Conservation (phyloP, 2,113 vertebrate genomes). For the Melozone crissalis region DNA sequence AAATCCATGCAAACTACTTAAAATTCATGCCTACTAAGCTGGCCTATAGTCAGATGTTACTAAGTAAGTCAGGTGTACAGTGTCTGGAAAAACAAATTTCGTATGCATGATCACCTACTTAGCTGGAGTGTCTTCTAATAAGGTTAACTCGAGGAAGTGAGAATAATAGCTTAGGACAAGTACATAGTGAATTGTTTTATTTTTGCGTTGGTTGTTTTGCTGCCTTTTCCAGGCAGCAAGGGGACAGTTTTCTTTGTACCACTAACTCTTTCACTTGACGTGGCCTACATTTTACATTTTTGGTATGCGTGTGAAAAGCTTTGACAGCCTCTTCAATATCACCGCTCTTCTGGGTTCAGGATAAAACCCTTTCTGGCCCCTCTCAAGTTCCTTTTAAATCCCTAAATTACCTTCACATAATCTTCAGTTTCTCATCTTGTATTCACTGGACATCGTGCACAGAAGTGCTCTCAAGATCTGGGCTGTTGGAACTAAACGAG, state of each 20-base stretch:
- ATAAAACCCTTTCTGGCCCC: slow-evolving; percentile 38
- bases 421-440: slow-evolving; percentile 7
- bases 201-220: neutral
- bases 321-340: slow-evolving; percentile 50
- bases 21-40: slow-evolving; percentile 41
- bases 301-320: neutral
- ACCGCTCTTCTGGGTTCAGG: neutral
- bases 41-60: slow-evolving; percentile 25
- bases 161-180: slow-evolving; percentile 37
- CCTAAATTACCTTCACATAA: slow-evolving; percentile 42
- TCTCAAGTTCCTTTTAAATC: slow-evolving; percentile 56
- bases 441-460: neutral
- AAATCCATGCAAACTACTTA: slow-evolving; percentile 42
- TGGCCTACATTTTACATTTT: neutral
- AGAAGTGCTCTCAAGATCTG: neutral
- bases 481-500: neutral
- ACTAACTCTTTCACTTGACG: neutral
- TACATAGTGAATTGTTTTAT: neutral
- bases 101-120: slow-evolving; percentile 47
- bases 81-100: slow-evolving; percentile 32
- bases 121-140: slow-evolving; percentile 25
- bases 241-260: neutral
- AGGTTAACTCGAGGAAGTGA: slow-evolving; percentile 5
- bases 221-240: neutral
- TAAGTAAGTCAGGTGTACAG: neutral